A percentile compares a stretch with the other conserved stretches of the same genome.
These are phyloP conservation scores for Prolemur simus DNA, from an alignment of 2,113 vertebrate species.

Conservation along the genomic window DNA sequence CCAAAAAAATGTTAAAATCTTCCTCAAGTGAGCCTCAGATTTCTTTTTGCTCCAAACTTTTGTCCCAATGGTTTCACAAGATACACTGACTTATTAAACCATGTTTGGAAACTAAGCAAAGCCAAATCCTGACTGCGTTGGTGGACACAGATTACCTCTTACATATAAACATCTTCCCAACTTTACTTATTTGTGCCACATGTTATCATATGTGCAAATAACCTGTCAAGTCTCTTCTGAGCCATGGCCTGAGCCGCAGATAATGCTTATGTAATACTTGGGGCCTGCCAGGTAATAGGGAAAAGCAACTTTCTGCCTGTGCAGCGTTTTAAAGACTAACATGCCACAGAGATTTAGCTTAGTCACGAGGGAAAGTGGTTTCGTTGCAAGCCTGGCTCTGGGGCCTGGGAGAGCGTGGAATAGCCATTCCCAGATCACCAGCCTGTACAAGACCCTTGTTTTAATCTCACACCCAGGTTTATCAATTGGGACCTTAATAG, in stretches of 20 bases:
- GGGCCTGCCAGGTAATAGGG: not conserved
- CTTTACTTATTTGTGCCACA: not conserved
- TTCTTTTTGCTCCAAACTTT: not conserved
- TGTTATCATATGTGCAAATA: not conserved
- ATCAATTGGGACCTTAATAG: not conserved
- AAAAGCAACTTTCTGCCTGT: not conserved
- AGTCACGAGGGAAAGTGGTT: not conserved
- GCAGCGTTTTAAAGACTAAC: not conserved
- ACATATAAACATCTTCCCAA: not conserved
- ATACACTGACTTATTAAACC: not conserved
- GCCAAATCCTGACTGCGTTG: not conserved
- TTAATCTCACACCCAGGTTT: not conserved
- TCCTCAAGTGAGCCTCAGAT: not conserved
- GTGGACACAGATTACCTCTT: not conserved
- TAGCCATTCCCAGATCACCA: not conserved
- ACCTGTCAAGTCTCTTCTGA: not conserved
- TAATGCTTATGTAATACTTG: not conserved
- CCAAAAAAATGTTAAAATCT: not conserved
- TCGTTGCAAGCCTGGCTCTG: not conserved
- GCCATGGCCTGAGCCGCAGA: not conserved
- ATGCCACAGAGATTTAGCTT: not conserved
- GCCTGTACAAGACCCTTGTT: not conserved
- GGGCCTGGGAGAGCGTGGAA: not conserved
- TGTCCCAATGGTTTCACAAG: not conserved
- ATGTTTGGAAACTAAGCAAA: not conserved